phyloP scores from a whole-genome alignment of 2,888 invertebrate genomes.

The Lycaena phlaeas region DNA sequence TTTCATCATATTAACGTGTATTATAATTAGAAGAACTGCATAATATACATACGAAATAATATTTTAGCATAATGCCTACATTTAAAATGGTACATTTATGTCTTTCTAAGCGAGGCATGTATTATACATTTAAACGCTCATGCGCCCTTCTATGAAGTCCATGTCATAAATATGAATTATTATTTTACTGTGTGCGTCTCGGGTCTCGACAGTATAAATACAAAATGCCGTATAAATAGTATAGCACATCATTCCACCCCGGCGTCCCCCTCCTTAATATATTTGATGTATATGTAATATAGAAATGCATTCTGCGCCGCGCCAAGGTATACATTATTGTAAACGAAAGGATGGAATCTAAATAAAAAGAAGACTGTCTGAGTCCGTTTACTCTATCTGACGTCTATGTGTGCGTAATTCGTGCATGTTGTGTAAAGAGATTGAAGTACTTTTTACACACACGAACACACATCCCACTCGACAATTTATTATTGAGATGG shows the following conservation, averaged over 20 bases:
- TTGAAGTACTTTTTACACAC: constrained; percentile 32
- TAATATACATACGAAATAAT: no score
- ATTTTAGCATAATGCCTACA: no score
- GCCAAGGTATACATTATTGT: constrained; percentile 22
- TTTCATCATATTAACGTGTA: no score
- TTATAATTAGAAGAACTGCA: no score
- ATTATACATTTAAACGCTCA: constrained; percentile 27
- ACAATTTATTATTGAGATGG: constrained; percentile 41
- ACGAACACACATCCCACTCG: constrained; percentile 24
- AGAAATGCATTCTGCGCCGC: constrained; percentile 29
- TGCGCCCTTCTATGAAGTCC: constrained; percentile 28
- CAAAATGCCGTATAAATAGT: constrained; percentile 10
- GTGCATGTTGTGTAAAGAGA: constrained; percentile 32
- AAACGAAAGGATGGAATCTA: constrained; percentile 44
- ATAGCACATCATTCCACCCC: constrained; percentile 19
- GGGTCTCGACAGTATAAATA: constrained; percentile 11
- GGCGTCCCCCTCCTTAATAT: constrained; percentile 12
- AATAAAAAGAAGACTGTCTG: constrained; percentile 47
- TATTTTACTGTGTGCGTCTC: constrained; percentile 17
- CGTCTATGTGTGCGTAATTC: constrained; percentile 33
- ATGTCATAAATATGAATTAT: constrained; percentile 22
- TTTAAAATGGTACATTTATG: no score
- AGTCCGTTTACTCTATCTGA: constrained; percentile 26
- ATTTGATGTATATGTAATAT: constrained; percentile 17
- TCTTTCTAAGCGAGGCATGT: constrained; percentile 10